phyloP scores from a whole-genome alignment of 2,888 invertebrate species.

The Cinara cedri region DNA sequence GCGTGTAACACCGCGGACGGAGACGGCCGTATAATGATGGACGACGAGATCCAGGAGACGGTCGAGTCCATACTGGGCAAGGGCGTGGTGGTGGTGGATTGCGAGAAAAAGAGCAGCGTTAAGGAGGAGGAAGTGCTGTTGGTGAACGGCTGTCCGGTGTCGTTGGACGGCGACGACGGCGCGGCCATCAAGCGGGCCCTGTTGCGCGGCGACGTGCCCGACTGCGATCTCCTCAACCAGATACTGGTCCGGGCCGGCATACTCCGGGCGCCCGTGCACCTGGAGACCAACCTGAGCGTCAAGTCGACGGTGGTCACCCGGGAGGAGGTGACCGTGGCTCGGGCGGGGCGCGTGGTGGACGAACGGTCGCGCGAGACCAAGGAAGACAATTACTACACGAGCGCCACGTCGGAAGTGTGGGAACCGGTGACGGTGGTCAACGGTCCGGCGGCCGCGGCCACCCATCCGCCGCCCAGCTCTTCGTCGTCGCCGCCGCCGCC shows the following conservation, averaged over 20 bases:
- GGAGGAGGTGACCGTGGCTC: conserved; percentile 73
- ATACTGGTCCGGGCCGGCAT: conserved; percentile 66
- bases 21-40: conserved; percentile 65
- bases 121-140: conserved; percentile 74
- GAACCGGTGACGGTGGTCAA: conserved; percentile 65
- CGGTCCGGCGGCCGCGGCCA: conserved; percentile 32
- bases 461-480: conserved; percentile 39
- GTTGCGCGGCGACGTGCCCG: conserved; percentile 73
- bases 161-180: conserved; percentile 73
- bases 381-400: conserved; percentile 74
- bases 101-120: conserved; percentile 75
- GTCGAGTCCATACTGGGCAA: conserved; percentile 77
- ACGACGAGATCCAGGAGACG: conserved; percentile 77
- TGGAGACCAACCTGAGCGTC: conserved; percentile 75
- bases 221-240: conserved; percentile 74
- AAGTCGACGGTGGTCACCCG: conserved; percentile 74
- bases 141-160: conserved; percentile 74
- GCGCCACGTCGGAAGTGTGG: conserved; percentile 72
- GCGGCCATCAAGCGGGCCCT: conserved; percentile 73
- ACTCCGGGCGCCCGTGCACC: conserved; percentile 70
- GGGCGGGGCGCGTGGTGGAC: conserved; percentile 73
- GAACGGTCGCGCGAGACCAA: conserved; percentile 74
- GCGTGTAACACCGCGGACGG: neutral
- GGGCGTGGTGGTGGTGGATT: conserved; percentile 74
- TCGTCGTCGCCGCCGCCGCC: conserved; percentile 13